A percentile compares a stretch with the other conserved stretches of the same genome.
Evolutionary conservation across 1,140 invertebrate species (phyloP).

Genomic region (Pantala flavescens): DNA sequence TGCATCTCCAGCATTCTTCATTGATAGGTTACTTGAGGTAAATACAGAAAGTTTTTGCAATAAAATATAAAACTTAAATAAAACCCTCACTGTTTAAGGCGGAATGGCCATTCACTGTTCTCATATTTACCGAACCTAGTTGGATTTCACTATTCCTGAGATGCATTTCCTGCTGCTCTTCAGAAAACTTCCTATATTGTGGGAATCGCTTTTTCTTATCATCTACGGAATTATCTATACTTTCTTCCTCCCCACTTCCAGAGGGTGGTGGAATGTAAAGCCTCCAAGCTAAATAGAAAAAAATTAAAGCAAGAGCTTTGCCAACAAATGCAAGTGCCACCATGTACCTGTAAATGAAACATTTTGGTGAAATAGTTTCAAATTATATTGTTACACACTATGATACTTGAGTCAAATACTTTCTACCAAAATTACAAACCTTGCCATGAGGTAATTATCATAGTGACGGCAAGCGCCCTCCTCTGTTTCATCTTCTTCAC

Average conservation of each 20-base stretch:
- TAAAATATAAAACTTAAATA: neutral
- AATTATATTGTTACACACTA: neutral
- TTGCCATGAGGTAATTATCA: slow-evolving; percentile 58
- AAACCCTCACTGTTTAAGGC: neutral
- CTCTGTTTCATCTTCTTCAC: slow-evolving; percentile 29
- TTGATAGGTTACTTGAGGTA: no score
- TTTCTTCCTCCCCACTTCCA: neutral
- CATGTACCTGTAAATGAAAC: slow-evolving; percentile 47
- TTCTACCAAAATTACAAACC: slow-evolving; percentile 32
- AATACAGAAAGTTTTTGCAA: no score
- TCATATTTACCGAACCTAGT: neutral
- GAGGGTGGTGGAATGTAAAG: slow-evolving; percentile 47
- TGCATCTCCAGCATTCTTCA: no score
- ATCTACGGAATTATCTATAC: neutral
- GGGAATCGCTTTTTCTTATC: neutral
- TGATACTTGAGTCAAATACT: neutral
- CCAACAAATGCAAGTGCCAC: slow-evolving; percentile 48
- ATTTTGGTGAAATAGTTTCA: neutral
- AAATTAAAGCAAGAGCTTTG: slow-evolving; percentile 50
- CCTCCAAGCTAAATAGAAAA: slow-evolving; percentile 59
- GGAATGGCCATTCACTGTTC: neutral
- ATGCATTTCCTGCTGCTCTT: neutral
- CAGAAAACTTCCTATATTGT: neutral
- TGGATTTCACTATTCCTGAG: neutral
- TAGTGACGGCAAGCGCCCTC: slow-evolving; percentile 57